Percentiles rank a stretch among this genome's conserved stretches.
Evolutionary conservation across 2,888 invertebrate species (phyloP).

Genomic region (Onthophagus sagittarius): DNA sequence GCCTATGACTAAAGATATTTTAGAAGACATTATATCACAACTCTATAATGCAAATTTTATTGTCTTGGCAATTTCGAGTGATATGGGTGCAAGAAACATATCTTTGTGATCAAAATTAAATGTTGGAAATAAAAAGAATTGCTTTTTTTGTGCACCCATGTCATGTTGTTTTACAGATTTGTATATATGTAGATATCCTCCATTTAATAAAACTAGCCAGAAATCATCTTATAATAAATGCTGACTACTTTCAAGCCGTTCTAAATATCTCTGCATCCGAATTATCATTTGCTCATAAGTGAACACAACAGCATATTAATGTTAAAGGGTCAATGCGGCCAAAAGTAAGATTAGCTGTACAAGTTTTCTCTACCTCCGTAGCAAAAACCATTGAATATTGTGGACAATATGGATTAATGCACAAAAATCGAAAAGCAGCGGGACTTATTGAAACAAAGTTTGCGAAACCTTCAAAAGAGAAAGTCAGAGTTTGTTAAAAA

Average conservation of each 20-base stretch:
- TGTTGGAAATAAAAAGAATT: constrained; percentile 21
- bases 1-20: too few relatives aligned
- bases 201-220: constrained; percentile 25
- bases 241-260: constrained; percentile 3
- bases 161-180: too few relatives aligned
- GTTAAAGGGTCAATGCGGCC: constrained; percentile 28
- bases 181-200: too few relatives aligned
- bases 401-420: constrained; percentile 23
- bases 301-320: constrained; percentile 28
- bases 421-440: too few relatives aligned
- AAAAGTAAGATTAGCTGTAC: constrained; percentile 28
- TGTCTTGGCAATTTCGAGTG: too few relatives aligned
- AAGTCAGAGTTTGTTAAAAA: too few relatives aligned
- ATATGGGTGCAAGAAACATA: too few relatives aligned
- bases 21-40: too few relatives aligned
- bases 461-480: too few relatives aligned
- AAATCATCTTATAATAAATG: constrained; percentile 24
- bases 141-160: constrained; percentile 12
- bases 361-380: constrained; percentile 16
- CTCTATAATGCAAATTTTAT: too few relatives aligned
- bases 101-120: constrained; percentile 2
- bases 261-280: constrained; percentile 19
- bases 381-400: constrained; percentile 19
- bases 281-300: constrained; percentile 28
- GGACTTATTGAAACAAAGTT: too few relatives aligned